Evolutionary conservation across 2,113 vertebrate species (phyloP), one percentile per base, ranked within the genome.

Genomic region (Sapayoa aenigma): DNA sequence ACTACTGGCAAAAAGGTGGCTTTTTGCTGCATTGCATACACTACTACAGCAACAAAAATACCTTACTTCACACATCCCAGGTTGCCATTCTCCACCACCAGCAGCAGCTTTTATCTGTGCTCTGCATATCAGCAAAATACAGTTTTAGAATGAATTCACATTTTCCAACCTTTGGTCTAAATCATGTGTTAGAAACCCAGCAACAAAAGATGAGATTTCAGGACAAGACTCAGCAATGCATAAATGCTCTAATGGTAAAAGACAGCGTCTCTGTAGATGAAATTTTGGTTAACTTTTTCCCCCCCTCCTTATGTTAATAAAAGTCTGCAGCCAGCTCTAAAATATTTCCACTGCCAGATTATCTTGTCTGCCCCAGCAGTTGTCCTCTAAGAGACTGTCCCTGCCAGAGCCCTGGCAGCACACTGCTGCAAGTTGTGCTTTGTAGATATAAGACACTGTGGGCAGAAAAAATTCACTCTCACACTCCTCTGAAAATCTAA

Each of bases 271-370:
- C 24, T 33, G 35, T 47, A 82, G 55, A 84, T 77, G 19, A 96
- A 87, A 78, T 72, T 71, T 33, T 85, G 47, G 63, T 66, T 44
- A 63, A 5, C 14, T 25, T 60, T 27, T 49, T 47, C 12, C 16
- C 15, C 27, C 14, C 12, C 17, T 47, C 37, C 16, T 42, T 37
- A 49, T 73, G 63, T 80, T 50, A 67, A 52, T 55, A 49, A 13
- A 71, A 60, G 18, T 10, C 79, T 78, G 66, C 85, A 90, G 60
- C 3, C 2, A 73, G 58, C 22, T 79, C 67, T 41, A 59, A 69
- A 94, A 42, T 52, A 42, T 88, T 93, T 94, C 87, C 87, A 84
- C 27, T 65, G 68, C 47, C 59, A 82, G 76, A 94, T 91, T 80
- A 88, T 71, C 74, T 84, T 77, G 79, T 74, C 76, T 90, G 86